Evolutionary conservation across 2,888 invertebrate genomes (phyloP), one percentile per base, ranked within the genome.

Genomic region (Agonopterix subpropinquella): DNA sequence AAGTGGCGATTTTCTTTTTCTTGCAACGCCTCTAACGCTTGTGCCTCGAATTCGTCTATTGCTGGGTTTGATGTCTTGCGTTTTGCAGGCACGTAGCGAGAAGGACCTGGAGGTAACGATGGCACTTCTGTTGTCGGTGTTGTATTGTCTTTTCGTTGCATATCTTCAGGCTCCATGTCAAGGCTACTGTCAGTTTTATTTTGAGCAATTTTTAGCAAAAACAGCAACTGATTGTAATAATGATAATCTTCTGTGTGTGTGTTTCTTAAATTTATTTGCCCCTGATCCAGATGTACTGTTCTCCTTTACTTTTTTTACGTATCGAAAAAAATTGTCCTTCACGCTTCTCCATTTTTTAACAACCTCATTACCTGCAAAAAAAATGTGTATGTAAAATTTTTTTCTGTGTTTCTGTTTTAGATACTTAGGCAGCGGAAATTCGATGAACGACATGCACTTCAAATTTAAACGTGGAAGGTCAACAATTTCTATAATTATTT

Each of bases 1-100:
- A 60, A 57, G 52, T 60, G 60, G 54, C 59, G 54, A 47, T 59
- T 61, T 58, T 61, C 58, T 54, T 49, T 50, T 50, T 57, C 56
- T 35, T 62, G 46, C 48, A 58, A 51, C 48, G 55, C 53, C 52
- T 62, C 47, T 57, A 58, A 57, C 5, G 52, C 4, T 57, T 58
- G 48, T 47, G 47, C 49, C 52, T 62, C 57, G 50, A 61, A 61
- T 48, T 59, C 55, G 53, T 61, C 58, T 49, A 61, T 52, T 52
- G 48, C 50, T 54, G 44, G 49, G 46, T 50, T 47, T 52, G 52
- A 47, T 54, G 51, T 52, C 49, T 55, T 55, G 36, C 50, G 50
- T 47, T 43, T 53, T 50, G 47, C 49, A 52, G 53, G 53, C 50
- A 55, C 54, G 47, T 56, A 56, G 52, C 54, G 54, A 50, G 54